Base-by-base conservation (phyloP, 1,140 invertebrate species). In the Anastrepha obliqua region DNA sequence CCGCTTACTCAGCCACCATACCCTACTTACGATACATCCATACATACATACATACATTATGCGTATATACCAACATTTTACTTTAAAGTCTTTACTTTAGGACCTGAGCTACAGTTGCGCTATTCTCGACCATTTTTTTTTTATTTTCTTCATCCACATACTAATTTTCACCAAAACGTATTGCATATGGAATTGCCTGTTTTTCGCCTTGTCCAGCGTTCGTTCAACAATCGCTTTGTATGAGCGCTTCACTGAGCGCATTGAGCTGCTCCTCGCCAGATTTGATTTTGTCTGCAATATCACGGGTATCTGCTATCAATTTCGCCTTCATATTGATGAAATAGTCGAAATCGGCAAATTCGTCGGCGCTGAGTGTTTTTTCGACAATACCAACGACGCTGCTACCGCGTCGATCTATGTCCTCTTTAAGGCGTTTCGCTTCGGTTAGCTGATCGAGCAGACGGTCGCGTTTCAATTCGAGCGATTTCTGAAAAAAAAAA, bases 311-410 rank as follows among this genome's bases (percentile, higher is more conserved):
- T 92, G 98, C 96, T 89, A 97, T 96, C 74, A 98, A 94, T 94
- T 97, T 97, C n/a, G 97, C 96, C 94, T 98, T 98, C 97, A 98
- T 98, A 90, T 97, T 97, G 90, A 98, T 97, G 93, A 97, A 98
- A 92, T 98, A 96, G 90, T 97, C 96, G 91, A 98, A 98, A 90
- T 98, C 97, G 42, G 96, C 95, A 91, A 96, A 97, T 90, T 98
- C 96, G 85, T 97, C 96, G 17, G 95, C 94, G 87, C 95, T 95
- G 87, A 98, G 94, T 93, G 97, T 97, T 91, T 97, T 96, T 86
- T 95, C 94, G 67, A 98, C 94, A 87, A 97, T 95, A 55, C 95
- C 95, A 8, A 96, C 95, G 13, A 98, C 96, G 91, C 95, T 96
- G n/a, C 95, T 93, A 90, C 97, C 96, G 44, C 97, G 95, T 81